These are phyloP conservation scores for Trachurus trachurus DNA, from an alignment of 2,797 vertebrate genomes.

Conservation along the genomic window DNA sequence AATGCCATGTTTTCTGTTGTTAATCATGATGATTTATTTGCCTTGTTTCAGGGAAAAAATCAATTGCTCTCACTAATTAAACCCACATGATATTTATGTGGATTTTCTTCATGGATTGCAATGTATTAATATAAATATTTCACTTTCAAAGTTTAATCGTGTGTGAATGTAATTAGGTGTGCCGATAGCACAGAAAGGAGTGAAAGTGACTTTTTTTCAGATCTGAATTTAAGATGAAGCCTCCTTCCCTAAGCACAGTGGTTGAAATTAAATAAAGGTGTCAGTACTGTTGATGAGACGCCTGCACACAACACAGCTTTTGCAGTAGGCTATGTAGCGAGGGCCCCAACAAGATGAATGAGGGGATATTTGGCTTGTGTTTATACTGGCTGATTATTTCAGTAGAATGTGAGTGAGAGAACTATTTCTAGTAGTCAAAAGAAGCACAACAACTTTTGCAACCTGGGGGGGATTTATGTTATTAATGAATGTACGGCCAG, in stretches of 20 bases:
- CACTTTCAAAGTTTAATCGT: background rate
- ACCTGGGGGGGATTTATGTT: too few species aligned
- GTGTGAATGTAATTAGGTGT: background rate
- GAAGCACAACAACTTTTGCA: background rate
- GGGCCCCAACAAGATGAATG: background rate
- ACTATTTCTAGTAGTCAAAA: background rate
- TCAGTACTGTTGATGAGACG: background rate
- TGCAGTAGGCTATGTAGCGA: background rate
- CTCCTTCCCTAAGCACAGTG: background rate
- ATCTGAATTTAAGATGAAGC: background rate
- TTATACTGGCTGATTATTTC: background rate
- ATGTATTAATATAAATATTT: background rate
- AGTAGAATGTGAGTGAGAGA: background rate
- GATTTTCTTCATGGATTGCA: too few species aligned
- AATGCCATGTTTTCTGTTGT: background rate
- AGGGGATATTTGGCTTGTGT: background rate
- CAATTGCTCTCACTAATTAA: background rate
- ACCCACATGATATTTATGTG: background rate
- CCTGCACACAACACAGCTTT: background rate
- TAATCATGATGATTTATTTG: background rate
- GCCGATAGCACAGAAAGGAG: background rate
- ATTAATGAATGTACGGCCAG: conserved; percentile 27
- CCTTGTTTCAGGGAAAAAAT: background rate
- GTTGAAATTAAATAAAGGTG: background rate
- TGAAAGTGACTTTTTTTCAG: background rate